These are phyloP conservation scores for Vannuccia rotundouncinata DNA, from an alignment of 2,888 invertebrate species.

Conservation along the genomic window DNA sequence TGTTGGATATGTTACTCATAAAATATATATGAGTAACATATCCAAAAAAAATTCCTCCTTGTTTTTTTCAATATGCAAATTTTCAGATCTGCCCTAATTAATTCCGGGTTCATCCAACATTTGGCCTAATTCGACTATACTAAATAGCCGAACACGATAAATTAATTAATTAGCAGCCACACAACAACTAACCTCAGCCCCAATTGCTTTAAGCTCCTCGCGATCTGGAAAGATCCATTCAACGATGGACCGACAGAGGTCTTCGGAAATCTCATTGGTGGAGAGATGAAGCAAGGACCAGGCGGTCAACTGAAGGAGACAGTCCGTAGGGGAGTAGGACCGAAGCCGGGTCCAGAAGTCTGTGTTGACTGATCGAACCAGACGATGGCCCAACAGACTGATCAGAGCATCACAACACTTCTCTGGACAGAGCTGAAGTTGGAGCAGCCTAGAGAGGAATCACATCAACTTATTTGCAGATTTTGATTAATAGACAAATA, in stretches of 20 bases:
- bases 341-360: conserved; percentile 8
- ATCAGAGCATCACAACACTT: background rate
- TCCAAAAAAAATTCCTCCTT: too few species aligned
- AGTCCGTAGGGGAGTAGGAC: background rate
- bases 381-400: background rate
- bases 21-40: too few species aligned
- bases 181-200: background rate
- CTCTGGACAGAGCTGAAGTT: background rate
- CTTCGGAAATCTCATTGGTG: background rate
- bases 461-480: too few species aligned
- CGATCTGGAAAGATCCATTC: background rate
- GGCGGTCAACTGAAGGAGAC: background rate
- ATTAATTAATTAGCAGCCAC: background rate
- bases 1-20: too few species aligned
- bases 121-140: too few species aligned
- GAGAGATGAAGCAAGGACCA: background rate
- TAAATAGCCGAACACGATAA: too few species aligned
- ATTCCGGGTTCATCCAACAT: too few species aligned
- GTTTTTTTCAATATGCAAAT: too few species aligned
- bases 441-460: background rate
- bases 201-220: background rate
- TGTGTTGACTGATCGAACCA: background rate
- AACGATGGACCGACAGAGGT: background rate
- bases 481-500: background rate
- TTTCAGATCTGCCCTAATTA: too few species aligned